Evolutionary conservation across 2,797 vertebrate genomes (phyloP).

Genomic region (Lophius americanus): DNA sequence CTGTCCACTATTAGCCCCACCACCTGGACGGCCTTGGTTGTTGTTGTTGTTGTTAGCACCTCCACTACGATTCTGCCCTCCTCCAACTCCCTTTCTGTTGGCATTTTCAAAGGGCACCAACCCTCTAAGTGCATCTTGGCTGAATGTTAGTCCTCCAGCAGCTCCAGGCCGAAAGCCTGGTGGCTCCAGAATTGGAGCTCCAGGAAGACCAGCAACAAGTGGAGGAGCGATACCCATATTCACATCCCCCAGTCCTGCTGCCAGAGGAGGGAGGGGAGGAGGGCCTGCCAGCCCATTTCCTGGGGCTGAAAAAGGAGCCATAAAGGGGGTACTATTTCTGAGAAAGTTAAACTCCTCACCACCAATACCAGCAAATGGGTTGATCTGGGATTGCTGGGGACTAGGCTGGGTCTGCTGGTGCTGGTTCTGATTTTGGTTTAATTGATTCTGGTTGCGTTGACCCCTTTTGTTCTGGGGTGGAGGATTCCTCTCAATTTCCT

Average conservation of each 20-base stretch:
- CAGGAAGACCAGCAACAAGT: slow-evolving; percentile 87
- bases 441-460: slow-evolving; percentile 85
- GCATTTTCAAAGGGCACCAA: slow-evolving; percentile 86
- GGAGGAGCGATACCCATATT: slow-evolving; percentile 84
- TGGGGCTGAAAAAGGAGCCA: slow-evolving; percentile 89
- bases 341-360: slow-evolving; percentile 93
- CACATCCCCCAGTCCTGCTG: slow-evolving; percentile 88
- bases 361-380: slow-evolving; percentile 82
- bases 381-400: slow-evolving; percentile 76
- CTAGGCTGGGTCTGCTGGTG: slow-evolving; percentile 77
- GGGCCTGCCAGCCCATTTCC: slow-evolving; percentile 90
- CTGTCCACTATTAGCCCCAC: slow-evolving; percentile 49
- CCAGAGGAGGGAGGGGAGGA: slow-evolving; percentile 90
- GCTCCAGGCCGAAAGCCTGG: slow-evolving; percentile 89
- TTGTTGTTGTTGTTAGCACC: slow-evolving; percentile 69
- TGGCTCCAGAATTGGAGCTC: slow-evolving; percentile 88
- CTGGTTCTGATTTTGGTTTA: slow-evolving; percentile 79
- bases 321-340: slow-evolving; percentile 89
- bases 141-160: slow-evolving; percentile 85
- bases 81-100: slow-evolving; percentile 78
- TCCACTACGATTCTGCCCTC: slow-evolving; percentile 84
- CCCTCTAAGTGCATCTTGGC: slow-evolving; percentile 80
- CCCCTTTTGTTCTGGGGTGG: slow-evolving; percentile 93
- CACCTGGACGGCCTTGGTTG: slow-evolving; percentile 68
- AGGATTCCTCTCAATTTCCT: slow-evolving; percentile 95